These are phyloP conservation scores for Cottoperca gobio DNA, from an alignment of 2,797 vertebrate species.

Conservation along the genomic window DNA sequence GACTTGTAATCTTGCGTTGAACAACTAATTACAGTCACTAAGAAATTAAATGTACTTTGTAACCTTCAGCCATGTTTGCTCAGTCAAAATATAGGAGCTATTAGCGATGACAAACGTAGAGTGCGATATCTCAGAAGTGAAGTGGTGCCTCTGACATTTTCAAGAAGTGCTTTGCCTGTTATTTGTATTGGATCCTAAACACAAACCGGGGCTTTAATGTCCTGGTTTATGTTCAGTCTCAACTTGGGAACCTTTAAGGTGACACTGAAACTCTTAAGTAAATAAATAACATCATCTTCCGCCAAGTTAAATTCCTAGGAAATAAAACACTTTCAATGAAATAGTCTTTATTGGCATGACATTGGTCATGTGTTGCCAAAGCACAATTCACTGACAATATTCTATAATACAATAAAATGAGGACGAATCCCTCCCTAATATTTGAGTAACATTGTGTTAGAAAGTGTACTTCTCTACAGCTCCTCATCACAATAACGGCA, in stretches of 20 bases:
- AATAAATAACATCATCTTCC: background rate
- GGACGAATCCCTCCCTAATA: too few species aligned
- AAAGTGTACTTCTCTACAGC: too few species aligned
- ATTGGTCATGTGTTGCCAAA: too few species aligned
- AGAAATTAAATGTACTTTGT: too few species aligned
- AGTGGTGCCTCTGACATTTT: conserved; percentile 10
- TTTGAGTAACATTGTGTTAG: too few species aligned
- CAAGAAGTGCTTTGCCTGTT: background rate
- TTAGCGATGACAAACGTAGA: background rate
- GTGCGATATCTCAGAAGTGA: background rate
- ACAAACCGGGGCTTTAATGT: background rate
- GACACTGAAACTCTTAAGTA: background rate
- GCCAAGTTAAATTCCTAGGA: background rate
- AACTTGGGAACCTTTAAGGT: background rate
- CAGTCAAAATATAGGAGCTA: background rate
- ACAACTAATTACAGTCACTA: too few species aligned
- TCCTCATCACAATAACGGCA: too few species aligned
- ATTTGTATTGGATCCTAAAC: background rate
- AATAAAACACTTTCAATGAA: background rate
- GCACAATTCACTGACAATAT: too few species aligned
- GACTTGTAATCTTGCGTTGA: background rate
- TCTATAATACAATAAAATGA: too few species aligned
- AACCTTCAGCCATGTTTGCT: too few species aligned
- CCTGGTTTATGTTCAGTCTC: background rate
- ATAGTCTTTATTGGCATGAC: too few species aligned